Percentiles rank a stretch among this genome's conserved stretches.
phyloP scores from a whole-genome alignment of 2,888 invertebrate species.

The Chalcis sispes region DNA sequence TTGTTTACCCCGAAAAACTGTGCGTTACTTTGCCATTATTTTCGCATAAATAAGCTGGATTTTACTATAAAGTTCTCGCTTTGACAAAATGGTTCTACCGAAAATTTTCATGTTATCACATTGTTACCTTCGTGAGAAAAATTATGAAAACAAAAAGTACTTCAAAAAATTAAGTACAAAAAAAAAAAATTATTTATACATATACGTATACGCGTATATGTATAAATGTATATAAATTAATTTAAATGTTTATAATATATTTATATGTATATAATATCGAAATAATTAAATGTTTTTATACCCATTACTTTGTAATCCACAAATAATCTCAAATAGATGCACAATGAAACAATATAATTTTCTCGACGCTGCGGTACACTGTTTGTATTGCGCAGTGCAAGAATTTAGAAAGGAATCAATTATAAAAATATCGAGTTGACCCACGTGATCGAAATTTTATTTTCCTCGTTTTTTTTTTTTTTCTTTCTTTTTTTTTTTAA shows the following conservation, averaged over 20 bases:
- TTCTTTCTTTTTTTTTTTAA: background rate
- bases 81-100: too few relatives aligned
- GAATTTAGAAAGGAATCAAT: background rate
- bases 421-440: conserved; percentile 7
- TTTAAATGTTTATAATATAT: background rate
- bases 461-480: conserved; percentile 26
- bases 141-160: background rate
- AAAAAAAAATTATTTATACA: background rate
- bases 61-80: conserved; percentile 5
- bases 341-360: conserved; percentile 7
- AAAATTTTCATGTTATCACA: too few relatives aligned
- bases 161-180: background rate
- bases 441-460: conserved; percentile 33
- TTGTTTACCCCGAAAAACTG: conserved; percentile 17
- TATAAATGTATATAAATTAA: background rate
- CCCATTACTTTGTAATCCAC: conserved; percentile 32
- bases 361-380: conserved; percentile 17
- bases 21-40: conserved; percentile 14
- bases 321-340: conserved; percentile 15
- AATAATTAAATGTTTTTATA: conserved; percentile 6
- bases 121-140: background rate
- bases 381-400: conserved; percentile 6
- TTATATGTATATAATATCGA: background rate
- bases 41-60: conserved; percentile 27
- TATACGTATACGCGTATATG: background rate